Evolutionary conservation across 2,888 invertebrate genomes (phyloP), one percentile per base, ranked within the genome.

Genomic region (Dromius quadrimaculatus): DNA sequence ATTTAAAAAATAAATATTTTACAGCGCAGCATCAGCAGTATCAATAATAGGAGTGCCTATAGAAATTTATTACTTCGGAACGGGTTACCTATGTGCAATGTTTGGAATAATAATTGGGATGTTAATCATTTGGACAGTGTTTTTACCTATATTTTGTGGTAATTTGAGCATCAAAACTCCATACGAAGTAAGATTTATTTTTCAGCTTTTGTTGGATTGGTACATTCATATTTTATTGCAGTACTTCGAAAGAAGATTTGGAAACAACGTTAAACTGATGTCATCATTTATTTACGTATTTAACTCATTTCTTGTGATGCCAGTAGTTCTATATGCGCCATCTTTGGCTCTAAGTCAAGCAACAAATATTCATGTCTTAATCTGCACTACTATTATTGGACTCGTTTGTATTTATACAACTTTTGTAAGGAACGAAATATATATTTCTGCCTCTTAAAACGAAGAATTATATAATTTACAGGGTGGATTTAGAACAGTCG

Each of bases 131-230:
- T 65, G 65, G 65, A 15, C 3, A 20, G 32, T 65, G 15, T 15
- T 50, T 34, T n/a, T 50, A 9, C 65, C 65, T 9, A 50, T 65
- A 5, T 65, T 65, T 23, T 28, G 19, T 19, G 50, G 65, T 3
- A 23, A 22, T 6, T 22, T 65, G 15, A 28, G 38, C 5, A 36
- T 65, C 23, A 50, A 19, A 34, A 50, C 50, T 8, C 65, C 65
- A 2, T 65, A 65, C 50, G 65, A 65, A 20, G 65, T 65, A 65
- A 65, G 9, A 32, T 32, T 32, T 32, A 32, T 6, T 32, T 32
- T 32, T 32, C 4, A 32, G 9, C 5, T 32, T 32, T 5, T 32
- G 9, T 32, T 9, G 9, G 32, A 47, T 43, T 15, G 2, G 15
- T 28, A 45, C 28, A 2, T 34, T 28, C 2, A 22, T 62, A 8